Conservation (phyloP, 2,888 invertebrate species). For the Lycophotia porphyrea region DNA sequence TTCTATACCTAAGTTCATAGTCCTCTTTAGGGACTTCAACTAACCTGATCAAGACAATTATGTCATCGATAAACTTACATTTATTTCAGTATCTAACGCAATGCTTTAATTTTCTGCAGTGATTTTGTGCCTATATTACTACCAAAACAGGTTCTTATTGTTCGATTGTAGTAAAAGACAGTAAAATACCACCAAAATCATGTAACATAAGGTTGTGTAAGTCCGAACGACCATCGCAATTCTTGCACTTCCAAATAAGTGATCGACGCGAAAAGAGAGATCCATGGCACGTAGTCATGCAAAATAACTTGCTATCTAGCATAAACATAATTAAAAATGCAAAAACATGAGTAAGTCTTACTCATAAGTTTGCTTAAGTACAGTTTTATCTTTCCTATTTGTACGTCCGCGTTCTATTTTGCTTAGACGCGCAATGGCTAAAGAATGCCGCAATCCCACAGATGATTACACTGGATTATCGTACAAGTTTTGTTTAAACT, state of each 20-base stretch:
- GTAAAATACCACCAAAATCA: constrained; percentile 28
- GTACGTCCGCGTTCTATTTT: constrained; percentile 53
- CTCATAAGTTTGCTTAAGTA: constrained; percentile 63
- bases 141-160: constrained; percentile 35
- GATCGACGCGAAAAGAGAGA: constrained; percentile 61
- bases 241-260: constrained; percentile 49
- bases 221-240: constrained; percentile 40
- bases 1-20: neutral
- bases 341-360: constrained; percentile 62
- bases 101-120: neutral
- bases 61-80: neutral
- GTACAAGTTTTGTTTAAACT: constrained; percentile 65
- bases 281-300: constrained; percentile 52
- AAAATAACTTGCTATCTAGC: constrained; percentile 45
- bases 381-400: constrained; percentile 65
- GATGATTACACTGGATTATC: constrained; percentile 65
- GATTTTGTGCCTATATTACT: neutral
- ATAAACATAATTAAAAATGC: constrained; percentile 47
- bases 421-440: constrained; percentile 58
- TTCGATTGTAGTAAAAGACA: constrained; percentile 50
- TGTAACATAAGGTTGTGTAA: constrained; percentile 56
- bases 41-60: neutral
- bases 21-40: neutral
- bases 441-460: constrained; percentile 65
- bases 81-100: neutral